Conservation (phyloP, 2,113 vertebrate species). For the Gymnobelideus leadbeateri region DNA sequence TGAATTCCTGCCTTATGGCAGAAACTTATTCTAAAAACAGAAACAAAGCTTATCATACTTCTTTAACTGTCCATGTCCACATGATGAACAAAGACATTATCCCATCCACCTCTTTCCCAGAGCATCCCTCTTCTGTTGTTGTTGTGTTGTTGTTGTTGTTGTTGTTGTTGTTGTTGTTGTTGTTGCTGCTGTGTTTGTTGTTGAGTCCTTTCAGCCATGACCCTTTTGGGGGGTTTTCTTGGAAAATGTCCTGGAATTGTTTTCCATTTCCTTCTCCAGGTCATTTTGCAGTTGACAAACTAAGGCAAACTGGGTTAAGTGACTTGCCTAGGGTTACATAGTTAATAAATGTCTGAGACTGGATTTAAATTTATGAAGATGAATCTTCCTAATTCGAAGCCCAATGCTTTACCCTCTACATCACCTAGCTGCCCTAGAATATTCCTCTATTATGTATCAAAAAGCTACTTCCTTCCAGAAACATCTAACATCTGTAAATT, state of each 20-base stretch:
- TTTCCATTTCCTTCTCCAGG: too few relatives aligned
- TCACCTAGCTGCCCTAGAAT: background rate
- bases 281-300: too few relatives aligned
- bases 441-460: background rate
- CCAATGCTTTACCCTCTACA: background rate
- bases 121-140: background rate
- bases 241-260: too few relatives aligned
- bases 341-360: too few relatives aligned
- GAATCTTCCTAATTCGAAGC: background rate
- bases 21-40: background rate
- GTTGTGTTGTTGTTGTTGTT: too few relatives aligned
- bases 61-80: background rate
- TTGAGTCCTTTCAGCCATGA: background rate
- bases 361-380: too few relatives aligned
- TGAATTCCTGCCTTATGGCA: background rate
- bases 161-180: background rate
- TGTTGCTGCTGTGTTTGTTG: too few relatives aligned
- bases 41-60: background rate
- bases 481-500: background rate
- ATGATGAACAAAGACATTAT: too few relatives aligned
- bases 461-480: background rate
- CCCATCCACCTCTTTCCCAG: background rate
- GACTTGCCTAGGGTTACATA: too few relatives aligned
- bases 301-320: too few relatives aligned
- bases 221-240: too few relatives aligned